Evolutionary conservation across 37 sponge, comb jelly and placozoan species (phyloP), one percentile per base, ranked within the genome.

Genomic region (Halisarca cf. caerulea): DNA sequence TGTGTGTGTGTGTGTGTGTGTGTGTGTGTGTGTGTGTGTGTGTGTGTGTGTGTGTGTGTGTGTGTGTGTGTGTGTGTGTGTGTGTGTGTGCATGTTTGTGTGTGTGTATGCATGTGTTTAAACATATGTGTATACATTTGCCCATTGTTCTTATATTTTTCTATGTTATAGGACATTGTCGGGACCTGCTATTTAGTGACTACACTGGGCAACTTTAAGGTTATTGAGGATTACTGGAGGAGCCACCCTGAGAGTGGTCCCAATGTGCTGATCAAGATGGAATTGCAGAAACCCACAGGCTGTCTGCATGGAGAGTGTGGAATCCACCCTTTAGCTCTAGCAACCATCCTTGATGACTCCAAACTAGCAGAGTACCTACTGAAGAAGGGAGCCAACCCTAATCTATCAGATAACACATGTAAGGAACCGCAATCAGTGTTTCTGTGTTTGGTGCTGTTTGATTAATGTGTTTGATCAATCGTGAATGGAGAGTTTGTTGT

Each of bases 1-100:
- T 35, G 74, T 72, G 74, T 72, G 74, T 72, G 74, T 35, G 40
- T 72, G 74, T 72, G 74, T 72, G 74, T 72, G 40, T 35, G 40
- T 72, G 74, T 72, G 74, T 35, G 40, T 72, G 74, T 72, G 36
- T 72, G 74, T 72, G 74, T 72, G 32, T 35, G 39, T 72, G 39
- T 72, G 23, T 21, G 74, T 40, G 40, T 32, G 23, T 17, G n/a
- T 35, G 43, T 40, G 14, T 28, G 42, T 72, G 39, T 40, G 39
- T 72, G 39, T 40, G 39, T 72, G 42, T 35, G 74, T 40, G 43
- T 72, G 43, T 72, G 39, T 40, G 74, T 40, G 74, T 62, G 64
- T 62, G 64, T 62, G 64, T 62, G 64, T 62, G 64, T 62, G 64
- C 15, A 23, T 62, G 64, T 62, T 8, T 62, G 64, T 62, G 64